These are phyloP conservation scores for Zele albiditarsus DNA, from an alignment of 2,888 invertebrate genomes.

Conservation along the genomic window DNA sequence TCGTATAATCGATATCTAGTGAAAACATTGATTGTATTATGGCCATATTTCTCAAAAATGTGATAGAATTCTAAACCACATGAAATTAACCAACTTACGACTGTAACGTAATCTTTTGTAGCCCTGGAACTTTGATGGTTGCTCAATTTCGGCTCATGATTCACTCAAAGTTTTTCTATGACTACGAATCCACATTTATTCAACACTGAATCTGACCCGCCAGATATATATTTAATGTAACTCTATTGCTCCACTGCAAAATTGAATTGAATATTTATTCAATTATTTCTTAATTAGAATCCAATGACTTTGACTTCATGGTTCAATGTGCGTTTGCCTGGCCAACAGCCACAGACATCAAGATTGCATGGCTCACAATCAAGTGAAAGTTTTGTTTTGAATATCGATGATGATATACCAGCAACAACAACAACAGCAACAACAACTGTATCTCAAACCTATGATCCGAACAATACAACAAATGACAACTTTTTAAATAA, in stretches of 20 bases:
- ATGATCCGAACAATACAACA: conserved; percentile 52
- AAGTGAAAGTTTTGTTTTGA: conserved; percentile 68
- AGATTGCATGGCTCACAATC: conserved; percentile 70
- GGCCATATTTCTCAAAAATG: too few relatives aligned
- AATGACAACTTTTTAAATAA: conserved; percentile 64
- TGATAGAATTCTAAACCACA: too few relatives aligned
- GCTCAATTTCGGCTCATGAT: too few relatives aligned
- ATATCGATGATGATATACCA: conserved; percentile 58
- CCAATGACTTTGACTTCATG: conserved; percentile 63
- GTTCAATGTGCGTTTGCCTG: conserved; percentile 59
- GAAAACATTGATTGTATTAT: too few relatives aligned
- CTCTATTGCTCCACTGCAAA: conserved; percentile 27
- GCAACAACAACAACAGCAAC: conserved; percentile 49
- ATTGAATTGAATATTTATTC: neutral
- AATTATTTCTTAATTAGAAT: conserved; percentile 51
- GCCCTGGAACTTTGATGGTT: too few relatives aligned
- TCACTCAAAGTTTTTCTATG: too few relatives aligned
- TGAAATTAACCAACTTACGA: too few relatives aligned
- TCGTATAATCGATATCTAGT: too few relatives aligned
- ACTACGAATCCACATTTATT: too few relatives aligned
- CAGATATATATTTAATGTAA: neutral
- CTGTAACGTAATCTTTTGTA: too few relatives aligned
- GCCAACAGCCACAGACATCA: conserved; percentile 64
- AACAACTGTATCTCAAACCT: conserved; percentile 52
- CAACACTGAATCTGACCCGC: too few relatives aligned